Conservation (phyloP, 2,797 vertebrate species). For the Chelon labrosus region DNA sequence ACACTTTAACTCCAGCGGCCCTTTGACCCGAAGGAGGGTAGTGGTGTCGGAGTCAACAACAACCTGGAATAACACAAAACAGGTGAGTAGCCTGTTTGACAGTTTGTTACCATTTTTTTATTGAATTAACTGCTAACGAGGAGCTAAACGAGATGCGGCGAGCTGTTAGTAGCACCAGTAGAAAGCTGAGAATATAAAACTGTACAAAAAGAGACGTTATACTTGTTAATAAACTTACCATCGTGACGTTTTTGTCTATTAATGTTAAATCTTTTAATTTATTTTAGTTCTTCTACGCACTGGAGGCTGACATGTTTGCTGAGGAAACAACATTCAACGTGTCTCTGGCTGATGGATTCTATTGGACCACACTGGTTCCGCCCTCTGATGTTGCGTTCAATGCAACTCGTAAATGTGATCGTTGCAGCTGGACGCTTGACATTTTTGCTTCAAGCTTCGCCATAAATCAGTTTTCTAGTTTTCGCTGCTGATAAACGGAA, state of each 20-base stretch:
- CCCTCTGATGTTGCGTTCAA: conserved; percentile 54
- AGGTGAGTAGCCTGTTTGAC: background rate
- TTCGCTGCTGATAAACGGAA: background rate
- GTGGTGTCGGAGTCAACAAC: conserved; percentile 55
- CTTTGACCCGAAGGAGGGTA: conserved; percentile 89
- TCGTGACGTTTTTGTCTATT: conserved; percentile 12
- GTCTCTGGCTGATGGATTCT: conserved; percentile 51
- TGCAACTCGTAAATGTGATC: conserved; percentile 14
- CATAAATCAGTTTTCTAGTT: background rate
- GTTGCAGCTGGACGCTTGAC: background rate
- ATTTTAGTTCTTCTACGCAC: background rate
- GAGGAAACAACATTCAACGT: conserved; percentile 55
- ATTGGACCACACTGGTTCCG: conserved; percentile 59
- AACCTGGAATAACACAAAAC: conserved; percentile 65
- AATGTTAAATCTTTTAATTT: background rate
- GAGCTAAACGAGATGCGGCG: background rate
- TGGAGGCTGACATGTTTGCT: conserved; percentile 64
- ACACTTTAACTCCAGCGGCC: conserved; percentile 91
- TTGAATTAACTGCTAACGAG: background rate
- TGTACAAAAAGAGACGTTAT: background rate
- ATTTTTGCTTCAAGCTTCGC: background rate
- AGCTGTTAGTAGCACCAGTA: background rate
- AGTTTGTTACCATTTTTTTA: background rate
- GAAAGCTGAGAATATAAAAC: background rate
- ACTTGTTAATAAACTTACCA: conserved; percentile 54